phyloP scores from a whole-genome alignment of 2,888 invertebrate genomes.

The Metallyticus violacea region DNA sequence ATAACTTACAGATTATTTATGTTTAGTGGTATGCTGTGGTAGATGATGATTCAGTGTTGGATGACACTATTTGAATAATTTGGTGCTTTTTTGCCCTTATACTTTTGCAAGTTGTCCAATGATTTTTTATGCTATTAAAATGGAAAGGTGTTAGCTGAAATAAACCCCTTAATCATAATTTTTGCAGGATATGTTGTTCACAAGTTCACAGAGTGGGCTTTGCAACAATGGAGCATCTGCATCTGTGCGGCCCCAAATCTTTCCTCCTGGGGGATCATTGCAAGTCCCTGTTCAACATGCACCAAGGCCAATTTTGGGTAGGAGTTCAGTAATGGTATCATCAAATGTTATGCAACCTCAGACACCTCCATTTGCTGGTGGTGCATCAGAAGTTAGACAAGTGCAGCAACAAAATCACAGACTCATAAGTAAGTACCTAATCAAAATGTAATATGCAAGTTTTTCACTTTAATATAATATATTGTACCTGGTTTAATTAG shows the following conservation, averaged over 20 bases:
- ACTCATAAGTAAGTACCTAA: conserved; percentile 21
- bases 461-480: no score
- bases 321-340: conserved; percentile 14
- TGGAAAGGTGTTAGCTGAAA: no score
- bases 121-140: no score
- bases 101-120: no score
- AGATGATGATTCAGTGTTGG: no score
- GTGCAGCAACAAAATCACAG: conserved; percentile 25
- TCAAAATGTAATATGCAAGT: no score
- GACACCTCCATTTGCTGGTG: background rate
- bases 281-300: background rate
- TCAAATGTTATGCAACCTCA: background rate
- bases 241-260: background rate
- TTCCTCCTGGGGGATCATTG: background rate
- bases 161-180: no score
- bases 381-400: conserved; percentile 12
- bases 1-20: no score
- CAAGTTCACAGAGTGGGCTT: background rate
- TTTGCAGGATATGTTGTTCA: background rate
- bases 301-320: conserved; percentile 1
- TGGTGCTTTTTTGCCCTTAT: no score
- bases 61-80: no score
- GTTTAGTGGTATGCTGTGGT: no score
- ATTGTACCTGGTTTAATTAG: no score
- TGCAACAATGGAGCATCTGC: background rate